phyloP scores from a whole-genome alignment of 2,888 invertebrate genomes.

The Platycheirus albimanus region DNA sequence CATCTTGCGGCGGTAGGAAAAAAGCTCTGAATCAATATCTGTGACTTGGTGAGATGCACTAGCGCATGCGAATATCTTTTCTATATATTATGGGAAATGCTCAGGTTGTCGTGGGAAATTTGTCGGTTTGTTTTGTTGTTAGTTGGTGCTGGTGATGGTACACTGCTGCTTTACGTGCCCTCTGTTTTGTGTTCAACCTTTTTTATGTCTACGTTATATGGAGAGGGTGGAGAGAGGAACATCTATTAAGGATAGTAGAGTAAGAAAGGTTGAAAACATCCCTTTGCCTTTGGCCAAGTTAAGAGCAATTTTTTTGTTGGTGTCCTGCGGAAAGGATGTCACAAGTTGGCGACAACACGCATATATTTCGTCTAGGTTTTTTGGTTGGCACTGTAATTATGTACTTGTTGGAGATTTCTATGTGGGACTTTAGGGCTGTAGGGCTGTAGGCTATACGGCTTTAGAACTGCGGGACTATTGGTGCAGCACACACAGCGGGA shows the following conservation, averaged over 20 bases:
- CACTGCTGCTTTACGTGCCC: conserved; percentile 34
- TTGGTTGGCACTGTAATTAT: conserved; percentile 70
- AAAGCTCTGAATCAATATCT: conserved; percentile 73
- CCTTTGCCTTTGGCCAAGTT: conserved; percentile 70
- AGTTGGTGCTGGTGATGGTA: conserved; percentile 16
- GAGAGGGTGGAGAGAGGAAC: conserved; percentile 16
- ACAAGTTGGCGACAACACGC: conserved; percentile 73
- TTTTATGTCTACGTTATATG: conserved; percentile 52
- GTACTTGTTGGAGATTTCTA: conserved; percentile 54
- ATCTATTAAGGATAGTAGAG: conserved; percentile 27
- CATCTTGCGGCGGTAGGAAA: conserved; percentile 66
- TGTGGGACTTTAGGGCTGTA: neutral
- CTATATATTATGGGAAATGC: conserved; percentile 44
- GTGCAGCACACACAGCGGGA: conserved; percentile 24
- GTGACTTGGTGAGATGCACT: conserved; percentile 66
- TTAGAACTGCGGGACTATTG: conserved; percentile 26
- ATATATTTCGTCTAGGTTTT: conserved; percentile 72
- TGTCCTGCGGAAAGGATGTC: conserved; percentile 73
- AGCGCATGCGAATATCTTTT: conserved; percentile 52
- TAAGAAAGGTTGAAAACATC: conserved; percentile 63
- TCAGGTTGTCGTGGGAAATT: conserved; percentile 69
- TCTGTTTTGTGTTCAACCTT: conserved; percentile 55
- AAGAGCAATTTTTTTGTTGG: conserved; percentile 50
- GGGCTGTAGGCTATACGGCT: neutral
- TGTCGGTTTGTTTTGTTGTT: conserved; percentile 70